Conservation (phyloP, 2,797 vertebrate species). For the Balearica regulorum region DNA sequence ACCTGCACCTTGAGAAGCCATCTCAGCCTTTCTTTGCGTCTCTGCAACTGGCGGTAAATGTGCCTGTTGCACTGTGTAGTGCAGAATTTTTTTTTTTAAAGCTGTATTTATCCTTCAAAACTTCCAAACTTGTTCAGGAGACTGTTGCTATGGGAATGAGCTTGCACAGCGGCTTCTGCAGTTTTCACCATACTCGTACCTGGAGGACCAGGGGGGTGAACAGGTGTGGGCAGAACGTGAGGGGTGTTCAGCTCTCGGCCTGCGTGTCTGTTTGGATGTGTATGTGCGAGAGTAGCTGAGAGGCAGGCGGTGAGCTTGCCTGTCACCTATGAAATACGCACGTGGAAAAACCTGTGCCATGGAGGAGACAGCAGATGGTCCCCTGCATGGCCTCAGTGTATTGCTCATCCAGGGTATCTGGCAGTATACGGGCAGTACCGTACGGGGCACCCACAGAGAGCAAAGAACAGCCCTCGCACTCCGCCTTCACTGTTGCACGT, state of each 20-base stretch:
- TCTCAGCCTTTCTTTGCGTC: background rate
- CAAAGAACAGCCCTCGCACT: background rate
- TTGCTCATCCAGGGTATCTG: background rate
- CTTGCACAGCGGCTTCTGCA: background rate
- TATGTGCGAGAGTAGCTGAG: background rate
- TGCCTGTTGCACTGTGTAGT: background rate
- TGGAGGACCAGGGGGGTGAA: background rate
- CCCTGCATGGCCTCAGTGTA: background rate
- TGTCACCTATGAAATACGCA: background rate
- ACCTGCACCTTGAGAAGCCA: background rate
- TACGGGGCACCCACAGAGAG: background rate
- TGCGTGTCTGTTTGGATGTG: background rate
- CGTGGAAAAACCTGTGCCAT: background rate
- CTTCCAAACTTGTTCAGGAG: background rate
- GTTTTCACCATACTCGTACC: fast-evolving
- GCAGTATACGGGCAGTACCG: background rate
- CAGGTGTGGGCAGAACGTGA: background rate
- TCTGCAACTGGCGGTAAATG: background rate
- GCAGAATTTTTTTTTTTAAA: background rate
- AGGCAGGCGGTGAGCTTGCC: background rate
- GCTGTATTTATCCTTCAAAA: background rate
- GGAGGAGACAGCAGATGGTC: background rate
- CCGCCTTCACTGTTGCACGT: background rate
- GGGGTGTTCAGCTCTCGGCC: background rate
- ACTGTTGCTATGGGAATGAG: background rate